Base-by-base conservation (phyloP, 2,888 invertebrate genomes). In the Halictus quadricinctus region DNA sequence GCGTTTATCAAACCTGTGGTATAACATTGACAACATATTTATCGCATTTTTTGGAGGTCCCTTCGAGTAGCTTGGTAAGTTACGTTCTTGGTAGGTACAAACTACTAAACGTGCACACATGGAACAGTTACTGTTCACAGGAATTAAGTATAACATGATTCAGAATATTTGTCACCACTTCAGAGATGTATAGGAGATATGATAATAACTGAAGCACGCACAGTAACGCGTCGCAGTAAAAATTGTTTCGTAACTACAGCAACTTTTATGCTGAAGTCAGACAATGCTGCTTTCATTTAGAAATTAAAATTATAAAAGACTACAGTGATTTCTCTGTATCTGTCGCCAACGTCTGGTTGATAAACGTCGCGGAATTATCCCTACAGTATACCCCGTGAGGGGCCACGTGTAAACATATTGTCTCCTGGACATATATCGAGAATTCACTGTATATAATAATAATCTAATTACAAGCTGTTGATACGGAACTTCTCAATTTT, bases 41-140 rank as follows among this genome's bases (percentile, higher is more conserved):
- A 15, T 25, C 15, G 13, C 15, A 13, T 25, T 29, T 25, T 64
- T 7, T 29, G 64, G 21, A 15, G 18, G 36, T 36, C 36, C 36
- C 36, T 66, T 66, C 66, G 18, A 36, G 15, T 66, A 36, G 66
- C 18, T 18, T 66, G 66, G 66, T 66, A 66, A 66, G 66, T 66
- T 29, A 21, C 36, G 3, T 8, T 66, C 21, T 36, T 36, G 66
- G 29, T 66, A 36, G 18, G 29, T 66, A 66, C 64, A 36, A 6
- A 29, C 15, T 36, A 21, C 29, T 66, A 36, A 66, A 36, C 10
- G 21, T 18, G 15, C 36, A 36, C 7, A 60, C 1, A 29, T 60
- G 13, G 25, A 15, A 25, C 1, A 60, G 21, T 21, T 54, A 54
- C 21, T 21, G 13, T 60, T 13, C 13, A 6, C 13, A 13, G 21